Conservation (phyloP, 2,797 vertebrate genomes). For the Telmatherina bonti region DNA sequence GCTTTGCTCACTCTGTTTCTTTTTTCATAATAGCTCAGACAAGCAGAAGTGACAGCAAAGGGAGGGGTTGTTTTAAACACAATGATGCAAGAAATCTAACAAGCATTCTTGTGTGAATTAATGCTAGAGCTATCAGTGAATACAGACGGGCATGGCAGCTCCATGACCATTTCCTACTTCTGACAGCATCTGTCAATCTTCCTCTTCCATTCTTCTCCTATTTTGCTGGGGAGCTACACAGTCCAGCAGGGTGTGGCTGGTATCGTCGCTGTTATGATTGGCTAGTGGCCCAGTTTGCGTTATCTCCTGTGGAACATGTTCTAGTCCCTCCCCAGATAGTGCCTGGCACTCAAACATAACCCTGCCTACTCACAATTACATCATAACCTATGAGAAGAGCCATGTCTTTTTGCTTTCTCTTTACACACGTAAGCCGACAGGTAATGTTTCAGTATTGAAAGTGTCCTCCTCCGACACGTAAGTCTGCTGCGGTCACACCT, state of each 20-base stretch:
- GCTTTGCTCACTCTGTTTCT: conserved; percentile 55
- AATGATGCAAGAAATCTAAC: conserved; percentile 38
- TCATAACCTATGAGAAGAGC: conserved; percentile 64
- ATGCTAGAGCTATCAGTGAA: conserved; percentile 85
- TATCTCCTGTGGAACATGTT: conserved; percentile 89
- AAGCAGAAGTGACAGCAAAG: conserved; percentile 44
- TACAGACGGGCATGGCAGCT: conserved; percentile 60
- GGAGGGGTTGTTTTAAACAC: conserved; percentile 25
- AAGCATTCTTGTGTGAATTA: conserved; percentile 16
- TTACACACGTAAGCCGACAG: conserved; percentile 67
- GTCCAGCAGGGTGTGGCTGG: conserved; percentile 68
- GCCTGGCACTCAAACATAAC: conserved; percentile 83
- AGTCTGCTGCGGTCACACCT: conserved; percentile 24
- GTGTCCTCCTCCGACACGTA: conserved; percentile 27
- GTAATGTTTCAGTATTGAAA: conserved; percentile 53
- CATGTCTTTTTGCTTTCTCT: conserved; percentile 66
- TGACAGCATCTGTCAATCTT: conserved; percentile 60
- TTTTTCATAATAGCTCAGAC: conserved; percentile 36
- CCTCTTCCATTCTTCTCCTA: conserved; percentile 36
- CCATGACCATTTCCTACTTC: conserved; percentile 34
- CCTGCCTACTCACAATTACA: conserved; percentile 83
- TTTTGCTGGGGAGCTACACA: conserved; percentile 45
- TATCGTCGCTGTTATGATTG: conserved; percentile 79
- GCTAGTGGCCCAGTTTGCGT: conserved; percentile 71
- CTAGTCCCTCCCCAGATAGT: conserved; percentile 88